phyloP scores from a whole-genome alignment of 2,888 invertebrate species.

The Sphaerophoria rueppellii region DNA sequence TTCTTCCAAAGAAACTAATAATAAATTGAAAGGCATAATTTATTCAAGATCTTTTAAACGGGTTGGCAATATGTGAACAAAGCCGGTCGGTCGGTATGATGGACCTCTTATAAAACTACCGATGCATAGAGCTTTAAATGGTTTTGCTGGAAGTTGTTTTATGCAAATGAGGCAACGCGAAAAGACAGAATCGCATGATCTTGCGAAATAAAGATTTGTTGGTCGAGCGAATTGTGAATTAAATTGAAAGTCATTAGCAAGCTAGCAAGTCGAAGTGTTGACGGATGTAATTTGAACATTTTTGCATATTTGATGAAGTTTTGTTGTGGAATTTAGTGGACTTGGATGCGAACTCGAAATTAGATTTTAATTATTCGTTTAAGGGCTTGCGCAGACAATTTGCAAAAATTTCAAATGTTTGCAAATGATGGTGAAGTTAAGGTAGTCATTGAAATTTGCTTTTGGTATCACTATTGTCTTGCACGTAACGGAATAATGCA shows the following conservation, averaged over 20 bases:
- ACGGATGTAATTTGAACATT: conserved; percentile 25
- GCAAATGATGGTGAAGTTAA: too few relatives aligned
- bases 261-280: conserved; percentile 21
- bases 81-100: conserved; percentile 1
- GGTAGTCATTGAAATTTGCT: too few relatives aligned
- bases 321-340: too few relatives aligned
- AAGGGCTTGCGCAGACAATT: too few relatives aligned
- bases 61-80: not conserved
- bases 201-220: conserved; percentile 45
- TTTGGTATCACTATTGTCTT: too few relatives aligned
- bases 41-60: conserved; percentile 63
- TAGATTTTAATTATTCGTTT: too few relatives aligned
- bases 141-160: conserved; percentile 35
- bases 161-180: conserved; percentile 53
- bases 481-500: too few relatives aligned
- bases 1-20: conserved; percentile 41
- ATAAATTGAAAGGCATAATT: conserved; percentile 53
- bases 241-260: conserved; percentile 32
- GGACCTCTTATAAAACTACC: conserved; percentile 59
- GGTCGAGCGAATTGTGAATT: conserved; percentile 35
- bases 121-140: conserved; percentile 53
- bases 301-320: conserved; percentile 7
- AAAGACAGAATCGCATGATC: conserved; percentile 39
- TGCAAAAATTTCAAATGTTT: too few relatives aligned
- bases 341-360: too few relatives aligned